Base-by-base conservation (phyloP, 2,113 vertebrate species). In the Aspidoscelis tigris region DNA sequence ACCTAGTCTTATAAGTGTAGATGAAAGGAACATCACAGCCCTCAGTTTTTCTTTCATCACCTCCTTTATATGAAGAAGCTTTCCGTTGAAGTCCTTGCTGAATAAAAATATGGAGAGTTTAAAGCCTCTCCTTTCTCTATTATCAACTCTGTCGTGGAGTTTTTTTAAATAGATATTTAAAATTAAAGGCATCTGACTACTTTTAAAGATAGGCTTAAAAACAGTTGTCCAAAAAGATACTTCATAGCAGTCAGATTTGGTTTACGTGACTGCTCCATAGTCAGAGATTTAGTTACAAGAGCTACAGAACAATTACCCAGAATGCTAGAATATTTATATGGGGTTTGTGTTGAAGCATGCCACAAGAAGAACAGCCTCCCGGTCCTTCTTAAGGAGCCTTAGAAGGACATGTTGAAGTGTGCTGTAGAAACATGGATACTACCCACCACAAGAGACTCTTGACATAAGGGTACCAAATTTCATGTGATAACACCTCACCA, bases 41-140 rank as follows among this genome's bases (percentile, higher is more conserved):
- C 83, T 87, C 10, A 4, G 53, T 88, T 92, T 92, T 90, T 89
- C 89, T 93, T 92, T 94, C 86, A 90, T 89, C 91, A 87, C 8
- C 16, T 26, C 70, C 47, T 68, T 64, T 3, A 55, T 11, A 68
- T 5, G 2, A 1, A 1, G 26, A 0, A 65, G 74, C 83, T 85
- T 89, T 81, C 66, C 90, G 74, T 88, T 88, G 75, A 33, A 0
- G 0, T 9, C 26, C 43, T 69, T 86, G 12, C 83, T 89, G 68
- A 44, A 39, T 33, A 70, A 64, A 86, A 73, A 90, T 89, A 88
- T 92, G 92, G 20, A 66, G 86, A 78, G 72, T 55, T 50, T n/a
- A 11, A 75, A 58, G 80, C 69, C 61, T 55, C 86, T 69, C 33
- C 11, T 64, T 22, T 39, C n/a, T 16, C 20, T 74, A 1, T 83